Evolutionary conservation across 2,888 invertebrate genomes (phyloP).

Genomic region (Trissoscelio sp.): DNA sequence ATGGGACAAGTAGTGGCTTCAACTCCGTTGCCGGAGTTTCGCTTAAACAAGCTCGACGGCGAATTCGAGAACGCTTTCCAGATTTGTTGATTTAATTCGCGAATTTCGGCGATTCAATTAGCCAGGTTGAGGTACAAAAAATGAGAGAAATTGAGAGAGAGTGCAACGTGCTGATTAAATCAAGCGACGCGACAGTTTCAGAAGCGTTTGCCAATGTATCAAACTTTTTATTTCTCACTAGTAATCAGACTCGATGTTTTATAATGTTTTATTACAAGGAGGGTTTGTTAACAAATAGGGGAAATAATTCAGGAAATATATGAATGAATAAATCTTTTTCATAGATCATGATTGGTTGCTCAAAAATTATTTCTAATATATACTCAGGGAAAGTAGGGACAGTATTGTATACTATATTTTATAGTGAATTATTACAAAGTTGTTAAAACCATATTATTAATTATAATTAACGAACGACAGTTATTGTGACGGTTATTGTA

Average conservation of each 20-base stretch:
- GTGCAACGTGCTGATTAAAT: slow-evolving; percentile 63
- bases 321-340: too few relatives aligned
- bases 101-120: slow-evolving; percentile 60
- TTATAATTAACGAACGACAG: too few relatives aligned
- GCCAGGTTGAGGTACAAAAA: slow-evolving; percentile 38
- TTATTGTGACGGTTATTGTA: too few relatives aligned
- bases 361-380: too few relatives aligned
- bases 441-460: too few relatives aligned
- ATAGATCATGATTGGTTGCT: too few relatives aligned
- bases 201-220: slow-evolving; percentile 45
- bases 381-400: too few relatives aligned
- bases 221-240: slow-evolving; percentile 52
- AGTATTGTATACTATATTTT: too few relatives aligned
- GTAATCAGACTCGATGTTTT: slow-evolving; percentile 41
- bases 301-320: too few relatives aligned
- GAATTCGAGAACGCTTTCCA: slow-evolving; percentile 20
- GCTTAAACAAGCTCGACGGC: slow-evolving; percentile 43
- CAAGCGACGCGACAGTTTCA: slow-evolving; percentile 50
- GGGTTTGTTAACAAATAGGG: too few relatives aligned
- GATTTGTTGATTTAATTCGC: slow-evolving; percentile 60
- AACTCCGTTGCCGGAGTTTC: slow-evolving; percentile 25
- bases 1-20: slow-evolving; percentile 42
- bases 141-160: slow-evolving; percentile 24
- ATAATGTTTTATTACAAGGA: too few relatives aligned
- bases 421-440: too few relatives aligned